Evolutionary conservation across 2,797 vertebrate species (phyloP), one percentile per base, ranked within the genome.

Genomic region (Phylloscopus collybita): DNA sequence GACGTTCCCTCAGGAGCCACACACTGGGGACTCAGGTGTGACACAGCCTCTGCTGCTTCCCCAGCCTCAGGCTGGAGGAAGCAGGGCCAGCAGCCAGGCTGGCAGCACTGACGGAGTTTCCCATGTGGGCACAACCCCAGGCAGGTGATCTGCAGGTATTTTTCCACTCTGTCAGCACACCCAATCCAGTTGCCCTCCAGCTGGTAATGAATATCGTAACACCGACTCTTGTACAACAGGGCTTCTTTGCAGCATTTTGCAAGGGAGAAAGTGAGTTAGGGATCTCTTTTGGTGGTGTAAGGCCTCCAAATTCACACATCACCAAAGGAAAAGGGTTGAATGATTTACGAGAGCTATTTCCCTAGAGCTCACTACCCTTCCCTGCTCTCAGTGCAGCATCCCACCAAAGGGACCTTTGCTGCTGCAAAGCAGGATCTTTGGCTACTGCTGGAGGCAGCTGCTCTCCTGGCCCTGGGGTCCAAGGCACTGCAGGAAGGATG

Each of bases 161-260:
- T 96, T 97, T 97, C 95, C 94, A 76, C 91, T 92, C 80, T 57
- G 88, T 94, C 94, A 95, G 94, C 92, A 94, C 10, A 80, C 13
- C 51, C 64, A 75, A 44, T 5, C 22, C 67, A 57, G 42, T 2
- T 64, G 84, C 71, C 84, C 92, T 96, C 92, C 40, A 85, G 86
- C 72, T 65, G 11, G 25, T 71, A 56, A 88, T 10, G 79, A 94
- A 86, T 76, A 81, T 51, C 0, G 0, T 16, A 53, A 47, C 1
- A 2, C 18, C 0, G 0, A 11, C 36, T 61, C 47, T 6, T 40
- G 49, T 64, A 70, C 66, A 64, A 21, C 18, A 8, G 0, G 0
- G 42, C 14, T 60, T 53, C 75, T 89, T 32, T 25, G 61, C 44
- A 47, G 84, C 45, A 7, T 42, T 82, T 70, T 34, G 34, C 5